phyloP scores from a whole-genome alignment of 2,888 invertebrate genomes.

The Limnephilus marmoratus region DNA sequence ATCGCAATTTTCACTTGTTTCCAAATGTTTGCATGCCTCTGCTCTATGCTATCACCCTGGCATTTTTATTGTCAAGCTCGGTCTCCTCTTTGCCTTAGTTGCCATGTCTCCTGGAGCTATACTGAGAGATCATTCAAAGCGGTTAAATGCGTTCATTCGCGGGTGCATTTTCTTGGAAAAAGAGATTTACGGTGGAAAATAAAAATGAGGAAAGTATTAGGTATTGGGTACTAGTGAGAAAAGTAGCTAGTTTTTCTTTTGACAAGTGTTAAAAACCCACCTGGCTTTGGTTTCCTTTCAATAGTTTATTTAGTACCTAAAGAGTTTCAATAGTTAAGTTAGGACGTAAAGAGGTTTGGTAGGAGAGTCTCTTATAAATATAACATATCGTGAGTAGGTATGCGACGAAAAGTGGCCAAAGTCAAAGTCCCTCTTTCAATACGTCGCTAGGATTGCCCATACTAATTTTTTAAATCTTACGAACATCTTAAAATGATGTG shows the following conservation, averaged over 20 bases:
- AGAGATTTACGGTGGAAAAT: background rate
- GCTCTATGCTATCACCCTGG: background rate
- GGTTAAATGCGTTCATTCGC: background rate
- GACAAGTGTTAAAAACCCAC: background rate
- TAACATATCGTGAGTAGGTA: no score
- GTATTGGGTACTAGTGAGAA: background rate
- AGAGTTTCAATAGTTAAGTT: background rate
- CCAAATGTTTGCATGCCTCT: background rate
- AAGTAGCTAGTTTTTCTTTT: background rate
- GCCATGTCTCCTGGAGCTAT: background rate
- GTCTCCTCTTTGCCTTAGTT: background rate
- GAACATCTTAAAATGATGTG: no score
- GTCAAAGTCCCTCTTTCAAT: no score
- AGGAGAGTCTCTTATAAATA: no score
- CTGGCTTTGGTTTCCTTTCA: no score
- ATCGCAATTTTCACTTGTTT: background rate
- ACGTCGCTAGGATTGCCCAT: no score
- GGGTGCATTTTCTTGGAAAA: background rate
- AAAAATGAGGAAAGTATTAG: background rate
- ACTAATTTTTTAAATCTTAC: no score
- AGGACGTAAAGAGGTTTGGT: background rate
- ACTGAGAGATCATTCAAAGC: constrained; percentile 4
- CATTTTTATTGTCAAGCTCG: constrained; percentile 7
- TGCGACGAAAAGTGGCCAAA: no score
- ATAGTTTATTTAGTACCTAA: background rate